Conservation (phyloP, 53 echinoderm and acorn worm genomes). For the Echinarachnius parma region DNA sequence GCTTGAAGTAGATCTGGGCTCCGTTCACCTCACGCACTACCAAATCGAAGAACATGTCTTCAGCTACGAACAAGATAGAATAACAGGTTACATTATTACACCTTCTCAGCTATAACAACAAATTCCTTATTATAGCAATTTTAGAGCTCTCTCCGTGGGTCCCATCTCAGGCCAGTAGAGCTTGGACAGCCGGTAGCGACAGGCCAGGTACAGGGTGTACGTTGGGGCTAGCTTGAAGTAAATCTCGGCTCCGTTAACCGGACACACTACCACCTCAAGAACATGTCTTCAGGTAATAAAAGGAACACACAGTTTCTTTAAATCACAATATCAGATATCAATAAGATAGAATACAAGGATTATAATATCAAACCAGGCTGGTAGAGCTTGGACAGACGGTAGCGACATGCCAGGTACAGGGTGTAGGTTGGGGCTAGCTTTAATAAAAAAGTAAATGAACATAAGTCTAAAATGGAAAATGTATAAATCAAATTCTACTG, state of each 20-base stretch:
- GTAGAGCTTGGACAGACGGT: conserved; percentile 86
- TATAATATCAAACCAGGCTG: too few relatives aligned
- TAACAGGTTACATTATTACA: too few relatives aligned
- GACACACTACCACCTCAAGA: conserved; percentile 56
- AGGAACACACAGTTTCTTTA: too few relatives aligned
- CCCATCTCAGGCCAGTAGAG: conserved; percentile 95
- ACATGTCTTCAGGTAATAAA: too few relatives aligned
- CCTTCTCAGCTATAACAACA: too few relatives aligned
- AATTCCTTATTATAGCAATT: too few relatives aligned
- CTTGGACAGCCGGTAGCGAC: conserved; percentile 84
- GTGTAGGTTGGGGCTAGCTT: conserved; percentile 91
- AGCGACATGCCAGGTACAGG: conserved; percentile 88
- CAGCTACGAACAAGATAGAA: too few relatives aligned
- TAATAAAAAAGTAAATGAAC: too few relatives aligned
- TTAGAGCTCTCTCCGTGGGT: conserved; percentile 93
- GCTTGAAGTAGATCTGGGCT: conserved; percentile 80
- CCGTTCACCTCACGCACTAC: conserved; percentile 80
- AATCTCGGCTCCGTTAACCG: conserved; percentile 76
- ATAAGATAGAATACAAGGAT: too few relatives aligned
- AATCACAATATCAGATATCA: too few relatives aligned
- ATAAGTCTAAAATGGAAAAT: too few relatives aligned
- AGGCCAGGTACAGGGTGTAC: conserved; percentile 91
- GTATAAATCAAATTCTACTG: too few relatives aligned
- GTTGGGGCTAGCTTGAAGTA: conserved; percentile 94
- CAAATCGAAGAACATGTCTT: conserved; percentile 73